phyloP scores from a whole-genome alignment of 1,140 invertebrate genomes.

The Argopecten irradians region DNA sequence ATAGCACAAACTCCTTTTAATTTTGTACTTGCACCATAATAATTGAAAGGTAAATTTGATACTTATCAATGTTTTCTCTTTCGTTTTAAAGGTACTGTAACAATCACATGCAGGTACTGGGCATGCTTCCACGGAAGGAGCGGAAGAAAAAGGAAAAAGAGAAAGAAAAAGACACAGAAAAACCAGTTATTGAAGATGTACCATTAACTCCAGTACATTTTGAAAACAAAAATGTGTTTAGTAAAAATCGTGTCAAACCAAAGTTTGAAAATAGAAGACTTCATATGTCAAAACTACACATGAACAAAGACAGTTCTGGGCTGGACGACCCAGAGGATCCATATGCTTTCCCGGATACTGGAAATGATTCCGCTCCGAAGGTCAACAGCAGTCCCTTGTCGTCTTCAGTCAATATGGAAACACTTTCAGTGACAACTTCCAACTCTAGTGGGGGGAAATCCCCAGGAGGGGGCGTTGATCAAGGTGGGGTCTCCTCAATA shows the following conservation, averaged over 20 bases:
- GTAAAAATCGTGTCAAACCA: constrained; percentile 77
- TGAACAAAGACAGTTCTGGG: constrained; percentile 53
- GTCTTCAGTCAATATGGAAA: constrained; percentile 35
- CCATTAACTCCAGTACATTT: background rate
- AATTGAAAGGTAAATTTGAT: too few relatives aligned
- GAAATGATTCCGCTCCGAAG: constrained; percentile 39
- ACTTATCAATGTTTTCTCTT: too few relatives aligned
- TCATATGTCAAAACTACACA: constrained; percentile 34
- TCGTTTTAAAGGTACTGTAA: constrained; percentile 78
- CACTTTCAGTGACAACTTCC: constrained; percentile 42
- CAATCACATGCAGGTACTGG: constrained; percentile 80
- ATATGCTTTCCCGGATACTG: constrained; percentile 80
- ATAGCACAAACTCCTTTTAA: background rate
- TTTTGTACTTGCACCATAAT: background rate
- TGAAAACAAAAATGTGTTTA: constrained; percentile 75
- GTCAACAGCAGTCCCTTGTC: constrained; percentile 40
- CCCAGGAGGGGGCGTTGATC: constrained; percentile 49
- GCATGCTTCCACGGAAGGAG: constrained; percentile 79
- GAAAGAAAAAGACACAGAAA: constrained; percentile 63
- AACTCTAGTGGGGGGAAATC: constrained; percentile 47
- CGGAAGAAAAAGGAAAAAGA: constrained; percentile 79
- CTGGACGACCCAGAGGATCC: constrained; percentile 78
- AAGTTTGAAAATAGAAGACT: constrained; percentile 73
- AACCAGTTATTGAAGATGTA: background rate
- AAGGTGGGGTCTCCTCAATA: constrained; percentile 58